phyloP scores from a whole-genome alignment of 2,113 vertebrate genomes.

The Perccottus glenii region DNA sequence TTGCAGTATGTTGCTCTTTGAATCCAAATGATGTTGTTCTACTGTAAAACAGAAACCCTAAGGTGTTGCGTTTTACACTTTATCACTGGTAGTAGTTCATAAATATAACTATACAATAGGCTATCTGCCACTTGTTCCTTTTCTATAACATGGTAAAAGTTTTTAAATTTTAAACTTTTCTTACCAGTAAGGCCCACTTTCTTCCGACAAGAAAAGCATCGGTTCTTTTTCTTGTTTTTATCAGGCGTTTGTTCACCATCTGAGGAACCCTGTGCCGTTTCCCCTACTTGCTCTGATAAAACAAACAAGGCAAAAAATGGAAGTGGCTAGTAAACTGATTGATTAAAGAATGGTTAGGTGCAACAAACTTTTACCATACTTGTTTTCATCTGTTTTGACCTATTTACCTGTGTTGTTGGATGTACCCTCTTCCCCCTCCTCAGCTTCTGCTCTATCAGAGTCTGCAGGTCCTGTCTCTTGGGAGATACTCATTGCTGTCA shows the following conservation, averaged over 20 bases:
- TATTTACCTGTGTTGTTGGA: conserved; percentile 73
- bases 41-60: background rate
- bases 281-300: conserved; percentile 75
- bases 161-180: conserved; percentile 28
- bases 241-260: conserved; percentile 85
- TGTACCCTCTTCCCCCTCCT: conserved; percentile 77
- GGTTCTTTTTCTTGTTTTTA: conserved; percentile 90
- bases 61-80: too few species aligned
- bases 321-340: background rate
- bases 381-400: conserved; percentile 42
- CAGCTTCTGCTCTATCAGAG: conserved; percentile 75
- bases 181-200: conserved; percentile 91
- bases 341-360: too few species aligned
- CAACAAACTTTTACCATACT: conserved; percentile 48
- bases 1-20: conserved; percentile 56
- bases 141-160: background rate
- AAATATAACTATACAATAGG: too few species aligned
- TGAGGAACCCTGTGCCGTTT: conserved; percentile 78
- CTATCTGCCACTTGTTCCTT: too few species aligned
- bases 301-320: background rate
- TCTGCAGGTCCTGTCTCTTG: conserved; percentile 81
- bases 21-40: conserved; percentile 20
- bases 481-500: conserved; percentile 92
- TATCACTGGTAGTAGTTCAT: too few species aligned
- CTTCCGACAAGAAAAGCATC: conserved; percentile 90